A percentile compares a stretch with the other conserved stretches of the same genome.
Evolutionary conservation across 2,797 vertebrate species (phyloP).

Genomic region (Podarcis lilfordi): DNA sequence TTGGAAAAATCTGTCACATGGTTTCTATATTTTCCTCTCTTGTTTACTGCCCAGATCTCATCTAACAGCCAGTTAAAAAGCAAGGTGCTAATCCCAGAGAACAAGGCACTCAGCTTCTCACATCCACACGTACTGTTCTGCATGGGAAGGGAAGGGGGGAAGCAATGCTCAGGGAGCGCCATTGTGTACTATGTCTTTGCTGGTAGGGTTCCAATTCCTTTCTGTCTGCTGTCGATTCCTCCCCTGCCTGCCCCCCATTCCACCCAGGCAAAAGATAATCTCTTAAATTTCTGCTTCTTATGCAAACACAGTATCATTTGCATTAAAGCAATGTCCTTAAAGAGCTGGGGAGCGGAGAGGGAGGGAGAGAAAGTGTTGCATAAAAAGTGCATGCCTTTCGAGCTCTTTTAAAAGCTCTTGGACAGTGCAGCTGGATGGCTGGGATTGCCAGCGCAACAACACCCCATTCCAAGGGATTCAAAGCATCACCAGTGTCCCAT

Average conservation of each 20-base stretch:
- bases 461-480: too few relatives aligned
- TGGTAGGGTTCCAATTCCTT: background rate
- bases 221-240: background rate
- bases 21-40: conserved; percentile 71
- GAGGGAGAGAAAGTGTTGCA: background rate
- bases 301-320: background rate
- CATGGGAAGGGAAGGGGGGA: background rate
- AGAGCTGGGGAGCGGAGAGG: background rate
- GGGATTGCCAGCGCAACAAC: too few relatives aligned
- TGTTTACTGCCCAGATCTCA: conserved; percentile 68
- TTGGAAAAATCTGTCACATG: conserved; percentile 75
- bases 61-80: conserved; percentile 65
- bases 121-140: conserved; percentile 47
- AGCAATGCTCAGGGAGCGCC: background rate
- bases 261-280: conserved; percentile 23
- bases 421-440: background rate
- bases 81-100: conserved; percentile 66
- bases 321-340: background rate
- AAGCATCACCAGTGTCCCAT: too few relatives aligned
- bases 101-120: conserved; percentile 61
- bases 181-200: conserved; percentile 22
- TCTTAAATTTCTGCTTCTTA: background rate
- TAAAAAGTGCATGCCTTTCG: background rate
- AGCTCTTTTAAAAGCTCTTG: background rate
- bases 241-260: background rate